Base-by-base conservation (phyloP, 2,113 vertebrate species). In the Xerus inauris region DNA sequence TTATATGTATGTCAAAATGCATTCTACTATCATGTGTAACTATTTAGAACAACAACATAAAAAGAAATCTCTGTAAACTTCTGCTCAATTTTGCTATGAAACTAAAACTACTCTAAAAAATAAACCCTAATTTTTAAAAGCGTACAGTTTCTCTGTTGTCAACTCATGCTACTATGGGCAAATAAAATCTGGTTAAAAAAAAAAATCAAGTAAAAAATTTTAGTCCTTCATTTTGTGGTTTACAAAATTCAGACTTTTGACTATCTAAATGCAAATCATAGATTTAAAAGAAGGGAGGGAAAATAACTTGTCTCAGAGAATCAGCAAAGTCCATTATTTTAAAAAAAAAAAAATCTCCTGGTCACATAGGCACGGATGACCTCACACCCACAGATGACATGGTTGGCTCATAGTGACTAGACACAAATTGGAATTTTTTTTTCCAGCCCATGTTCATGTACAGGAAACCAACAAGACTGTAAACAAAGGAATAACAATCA, bases 381-480 rank as follows among this genome's bases (percentile, higher is more conserved):
- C 81, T 84, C 76, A n/a, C 32, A 12, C 65, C 69, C 54, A 57
- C 54, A n/a, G 26, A 67, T 22, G 28, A 71, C 4, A 45, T 2
- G 24, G 82, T 54, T 64, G 51, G 65, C 38, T 87, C 80, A 57
- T 6, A 16, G 86, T 94, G 92, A 73, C 26, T 67, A 97, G 87
- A 89, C 38, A 42, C 64, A 45, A 89, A 35, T 75, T 38, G 19
- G 89, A 85, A 87, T 84, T 92, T 94, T 89, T 85, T 65, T 79
- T 71, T 72, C 64, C 73, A 90, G 83, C 40, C 73, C 49, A n/a
- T 57, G 81, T 71, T 92, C 87, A 40, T 54, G 94, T 67, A 94
- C 97, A 97, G 97, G 97, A 97, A 98, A 93, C 97, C 95, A 97
- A 93, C 88, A 97, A 86, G 95, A 83, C 95, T 82, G 93, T 95